Evolutionary conservation across 2,888 invertebrate genomes (phyloP).

Genomic region (Hanleya hanleyi): DNA sequence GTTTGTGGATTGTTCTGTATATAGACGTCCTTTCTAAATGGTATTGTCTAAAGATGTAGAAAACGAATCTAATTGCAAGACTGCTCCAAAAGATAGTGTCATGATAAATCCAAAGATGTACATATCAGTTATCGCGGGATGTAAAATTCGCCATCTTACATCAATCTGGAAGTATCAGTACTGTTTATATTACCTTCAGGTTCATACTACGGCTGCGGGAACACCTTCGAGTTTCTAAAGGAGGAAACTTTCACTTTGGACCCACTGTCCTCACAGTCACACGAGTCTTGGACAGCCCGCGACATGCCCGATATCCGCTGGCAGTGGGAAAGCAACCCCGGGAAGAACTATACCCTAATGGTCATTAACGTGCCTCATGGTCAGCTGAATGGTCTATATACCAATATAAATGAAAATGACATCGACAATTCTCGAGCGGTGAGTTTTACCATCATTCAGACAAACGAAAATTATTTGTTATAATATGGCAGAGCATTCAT

Average conservation of each 20-base stretch:
- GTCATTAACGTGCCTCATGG: conserved; percentile 32
- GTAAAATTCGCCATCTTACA: background rate
- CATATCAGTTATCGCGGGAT: no score
- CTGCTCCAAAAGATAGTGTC: no score
- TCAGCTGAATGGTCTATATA: conserved; percentile 28
- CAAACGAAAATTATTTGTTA: no score
- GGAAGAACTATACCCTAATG: conserved; percentile 30
- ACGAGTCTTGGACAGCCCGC: conserved; percentile 27
- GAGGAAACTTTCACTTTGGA: conserved; percentile 16
- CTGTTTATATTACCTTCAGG: background rate
- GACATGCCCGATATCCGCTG: conserved; percentile 18
- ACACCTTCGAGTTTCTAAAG: background rate
- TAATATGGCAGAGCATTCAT: no score
- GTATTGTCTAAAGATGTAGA: no score
- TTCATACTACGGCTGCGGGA: background rate
- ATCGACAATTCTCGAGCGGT: conserved; percentile 20
- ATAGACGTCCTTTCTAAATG: no score
- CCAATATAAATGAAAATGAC: conserved; percentile 38
- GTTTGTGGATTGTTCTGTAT: no score
- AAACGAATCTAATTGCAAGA: no score
- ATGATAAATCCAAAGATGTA: no score
- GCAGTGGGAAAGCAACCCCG: conserved; percentile 12
- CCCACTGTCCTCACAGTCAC: conserved; percentile 19
- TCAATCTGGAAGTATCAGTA: background rate
- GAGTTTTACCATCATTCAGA: no score